Conservation (phyloP, 1,140 invertebrate species). For the Brachionus plicatilis region DNA sequence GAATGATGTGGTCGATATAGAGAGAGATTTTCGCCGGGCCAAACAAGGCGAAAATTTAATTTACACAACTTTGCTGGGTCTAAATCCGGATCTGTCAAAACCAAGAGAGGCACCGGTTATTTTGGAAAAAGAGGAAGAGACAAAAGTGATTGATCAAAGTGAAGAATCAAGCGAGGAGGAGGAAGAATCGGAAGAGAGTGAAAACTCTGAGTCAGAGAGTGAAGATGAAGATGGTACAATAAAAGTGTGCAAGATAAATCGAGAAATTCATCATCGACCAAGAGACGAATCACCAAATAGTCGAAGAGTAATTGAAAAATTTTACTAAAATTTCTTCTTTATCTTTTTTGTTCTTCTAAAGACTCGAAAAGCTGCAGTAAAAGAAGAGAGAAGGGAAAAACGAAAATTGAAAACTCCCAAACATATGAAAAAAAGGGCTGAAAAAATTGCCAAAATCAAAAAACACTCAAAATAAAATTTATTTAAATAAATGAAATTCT, state of each 20-base stretch:
- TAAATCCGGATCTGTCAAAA: constrained; percentile 28
- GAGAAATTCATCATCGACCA: constrained; percentile 62
- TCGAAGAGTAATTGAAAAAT: constrained; percentile 63
- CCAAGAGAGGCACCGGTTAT: neutral
- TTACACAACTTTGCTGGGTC: constrained; percentile 30
- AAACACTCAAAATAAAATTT: constrained; percentile 22
- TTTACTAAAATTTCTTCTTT: neutral
- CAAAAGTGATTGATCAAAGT: neutral
- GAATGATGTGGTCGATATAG: constrained; percentile 81
- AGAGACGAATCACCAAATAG: constrained; percentile 78
- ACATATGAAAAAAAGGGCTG: constrained; percentile 77
- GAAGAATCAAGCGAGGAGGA: constrained; percentile 50
- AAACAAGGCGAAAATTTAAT: constrained; percentile 62
- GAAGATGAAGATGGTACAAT: constrained; percentile 60
- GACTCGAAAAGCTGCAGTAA: constrained; percentile 55
- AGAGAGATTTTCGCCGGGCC: constrained; percentile 67
- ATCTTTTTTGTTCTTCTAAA: constrained; percentile 44
- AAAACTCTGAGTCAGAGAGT: constrained; percentile 42
- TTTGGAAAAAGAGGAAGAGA: neutral
- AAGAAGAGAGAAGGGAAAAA: constrained; percentile 79
- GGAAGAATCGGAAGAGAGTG: constrained; percentile 42
- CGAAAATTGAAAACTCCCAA: constrained; percentile 87
- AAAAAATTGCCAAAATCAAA: constrained; percentile 29
- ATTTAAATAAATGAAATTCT: neutral
- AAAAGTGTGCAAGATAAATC: constrained; percentile 51